phyloP scores from a whole-genome alignment of 2,113 vertebrate genomes.

The Tragelaphus scriptus region DNA sequence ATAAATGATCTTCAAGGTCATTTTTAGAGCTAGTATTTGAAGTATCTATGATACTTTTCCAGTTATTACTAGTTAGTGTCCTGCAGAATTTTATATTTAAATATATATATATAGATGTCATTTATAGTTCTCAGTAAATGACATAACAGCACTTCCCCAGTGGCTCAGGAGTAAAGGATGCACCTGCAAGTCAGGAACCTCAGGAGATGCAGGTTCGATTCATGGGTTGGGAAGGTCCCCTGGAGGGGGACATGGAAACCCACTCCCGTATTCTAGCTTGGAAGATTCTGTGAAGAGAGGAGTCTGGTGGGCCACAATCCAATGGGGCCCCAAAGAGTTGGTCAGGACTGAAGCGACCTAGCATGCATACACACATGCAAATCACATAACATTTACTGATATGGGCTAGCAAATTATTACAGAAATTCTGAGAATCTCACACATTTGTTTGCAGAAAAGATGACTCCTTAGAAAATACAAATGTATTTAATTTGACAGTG shows the following conservation, averaged over 20 bases:
- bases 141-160: neutral
- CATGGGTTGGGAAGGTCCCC: neutral
- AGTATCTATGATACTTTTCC: neutral
- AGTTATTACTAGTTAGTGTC: neutral
- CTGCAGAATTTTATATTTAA: neutral
- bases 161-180: neutral
- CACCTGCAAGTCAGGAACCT: neutral
- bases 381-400: neutral
- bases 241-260: neutral
- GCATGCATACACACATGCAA: neutral
- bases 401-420: neutral
- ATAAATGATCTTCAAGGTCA: neutral
- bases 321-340: neutral
- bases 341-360: neutral
- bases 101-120: too few relatives aligned
- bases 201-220: neutral
- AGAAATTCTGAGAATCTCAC: neutral
- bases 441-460: neutral
- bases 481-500: neutral
- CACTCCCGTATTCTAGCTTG: neutral
- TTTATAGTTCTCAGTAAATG: neutral
- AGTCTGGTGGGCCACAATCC: neutral
- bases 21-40: neutral
- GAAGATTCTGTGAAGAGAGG: neutral
- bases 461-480: neutral